A percentile compares a stretch with the other conserved stretches of the same genome.
phyloP scores from a whole-genome alignment of 2,888 invertebrate genomes.

The Anarsia innoxiella region DNA sequence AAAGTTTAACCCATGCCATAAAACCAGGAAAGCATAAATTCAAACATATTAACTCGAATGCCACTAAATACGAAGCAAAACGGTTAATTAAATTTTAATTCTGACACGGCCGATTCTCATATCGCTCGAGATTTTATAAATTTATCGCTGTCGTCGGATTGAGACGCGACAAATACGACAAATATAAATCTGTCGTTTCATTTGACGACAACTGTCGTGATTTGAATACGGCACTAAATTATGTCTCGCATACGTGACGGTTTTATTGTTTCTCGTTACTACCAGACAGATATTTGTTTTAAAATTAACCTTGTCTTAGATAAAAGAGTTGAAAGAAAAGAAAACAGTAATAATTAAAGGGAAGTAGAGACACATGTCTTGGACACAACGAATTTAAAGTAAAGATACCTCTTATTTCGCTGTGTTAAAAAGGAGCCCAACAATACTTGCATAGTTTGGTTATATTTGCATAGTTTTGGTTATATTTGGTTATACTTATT shows the following conservation, averaged over 20 bases:
- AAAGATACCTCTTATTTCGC: no score
- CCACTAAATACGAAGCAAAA: background rate
- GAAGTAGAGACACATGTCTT: no score
- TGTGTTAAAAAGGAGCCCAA: no score
- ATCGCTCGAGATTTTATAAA: background rate
- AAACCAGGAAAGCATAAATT: background rate
- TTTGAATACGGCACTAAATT: conserved; percentile 7
- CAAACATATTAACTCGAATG: background rate
- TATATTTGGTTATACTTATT: no score
- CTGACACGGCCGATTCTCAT: background rate
- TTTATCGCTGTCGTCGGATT: background rate
- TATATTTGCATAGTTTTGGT: no score
- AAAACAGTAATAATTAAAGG: no score
- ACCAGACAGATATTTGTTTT: no score
- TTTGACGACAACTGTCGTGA: conserved; percentile 5
- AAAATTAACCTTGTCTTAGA: no score
- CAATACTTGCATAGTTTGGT: no score
- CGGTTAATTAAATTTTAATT: background rate
- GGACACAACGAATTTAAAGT: no score
- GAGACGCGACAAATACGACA: background rate
- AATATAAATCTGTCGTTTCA: background rate
- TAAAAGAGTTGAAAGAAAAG: no score
- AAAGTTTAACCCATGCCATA: no score
- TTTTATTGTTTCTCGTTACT: conserved; percentile 5
- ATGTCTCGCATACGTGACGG: conserved; percentile 1